Conservation (phyloP, 2,888 invertebrate genomes). For the Agonopterix subpropinquella region DNA sequence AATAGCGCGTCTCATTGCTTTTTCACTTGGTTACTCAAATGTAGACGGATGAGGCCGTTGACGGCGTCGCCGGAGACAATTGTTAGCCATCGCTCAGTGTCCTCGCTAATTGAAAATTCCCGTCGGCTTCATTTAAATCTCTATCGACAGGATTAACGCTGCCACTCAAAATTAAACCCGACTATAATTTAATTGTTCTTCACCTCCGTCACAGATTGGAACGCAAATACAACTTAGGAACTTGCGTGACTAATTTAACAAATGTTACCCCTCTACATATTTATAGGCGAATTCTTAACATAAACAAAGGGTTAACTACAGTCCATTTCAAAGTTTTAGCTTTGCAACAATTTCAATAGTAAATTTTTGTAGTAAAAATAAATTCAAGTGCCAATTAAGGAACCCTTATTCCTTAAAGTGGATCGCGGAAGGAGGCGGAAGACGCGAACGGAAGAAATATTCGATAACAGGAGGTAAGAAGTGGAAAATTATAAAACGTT, state of each 20-base stretch:
- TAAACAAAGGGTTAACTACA: background rate
- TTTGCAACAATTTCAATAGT: conserved; percentile 10
- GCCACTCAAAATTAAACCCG: conserved; percentile 47
- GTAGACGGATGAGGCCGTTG: conserved; percentile 64
- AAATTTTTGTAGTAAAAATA: conserved; percentile 43
- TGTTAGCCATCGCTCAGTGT: conserved; percentile 70
- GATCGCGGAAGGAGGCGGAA: conserved; percentile 53
- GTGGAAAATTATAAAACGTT: conserved; percentile 64
- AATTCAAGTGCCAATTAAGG: conserved; percentile 64
- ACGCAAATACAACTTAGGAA: conserved; percentile 19
- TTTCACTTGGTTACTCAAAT: conserved; percentile 72
- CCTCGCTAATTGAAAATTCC: conserved; percentile 71
- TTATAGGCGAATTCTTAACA: background rate
- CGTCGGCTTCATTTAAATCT: conserved; percentile 68
- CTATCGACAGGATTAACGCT: conserved; percentile 50
- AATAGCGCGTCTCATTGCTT: conserved; percentile 70
- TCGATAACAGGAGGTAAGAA: conserved; percentile 61
- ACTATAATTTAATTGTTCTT: conserved; percentile 41
- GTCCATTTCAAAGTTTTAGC: background rate
- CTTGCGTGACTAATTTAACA: conserved; percentile 19
- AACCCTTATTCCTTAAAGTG: conserved; percentile 65
- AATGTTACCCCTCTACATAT: conserved; percentile 2
- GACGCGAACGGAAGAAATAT: conserved; percentile 63
- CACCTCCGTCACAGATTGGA: conserved; percentile 30
- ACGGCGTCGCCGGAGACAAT: conserved; percentile 57